Percentiles rank a stretch among this genome's conserved stretches.
These are phyloP conservation scores for Cosmia pyralina DNA, from an alignment of 2,888 invertebrate genomes.

Conservation along the genomic window DNA sequence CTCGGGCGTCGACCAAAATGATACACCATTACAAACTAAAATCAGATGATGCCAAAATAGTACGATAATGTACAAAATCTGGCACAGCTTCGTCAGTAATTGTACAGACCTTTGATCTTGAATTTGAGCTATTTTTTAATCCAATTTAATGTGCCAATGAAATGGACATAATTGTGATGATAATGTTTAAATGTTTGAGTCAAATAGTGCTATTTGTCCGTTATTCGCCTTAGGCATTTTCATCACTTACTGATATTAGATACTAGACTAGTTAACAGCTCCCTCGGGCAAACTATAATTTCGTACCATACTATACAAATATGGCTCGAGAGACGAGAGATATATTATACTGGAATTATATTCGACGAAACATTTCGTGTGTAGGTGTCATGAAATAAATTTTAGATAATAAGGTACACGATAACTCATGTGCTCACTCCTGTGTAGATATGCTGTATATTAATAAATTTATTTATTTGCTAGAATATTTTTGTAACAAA, in stretches of 20 bases:
- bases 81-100: constrained; percentile 72
- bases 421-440: too few species aligned
- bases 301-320: constrained; percentile 47
- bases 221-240: constrained; percentile 53
- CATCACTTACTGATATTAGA: constrained; percentile 53
- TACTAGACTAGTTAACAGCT: constrained; percentile 35
- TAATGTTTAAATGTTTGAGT: constrained; percentile 37
- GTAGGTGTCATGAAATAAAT: constrained; percentile 48
- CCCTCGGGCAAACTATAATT: constrained; percentile 48
- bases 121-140: constrained; percentile 63
- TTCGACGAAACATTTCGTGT: not conserved
- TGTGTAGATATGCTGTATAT: too few species aligned
- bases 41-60: constrained; percentile 76
- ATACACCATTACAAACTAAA: constrained; percentile 80
- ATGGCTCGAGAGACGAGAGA: constrained; percentile 22
- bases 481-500: too few species aligned
- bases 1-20: constrained; percentile 76
- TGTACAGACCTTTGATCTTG: constrained; percentile 78
- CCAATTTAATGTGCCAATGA: constrained; percentile 55
- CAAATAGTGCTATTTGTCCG: constrained; percentile 36
- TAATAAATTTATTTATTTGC: too few species aligned
- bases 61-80: constrained; percentile 70
- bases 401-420: not conserved
- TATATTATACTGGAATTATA: constrained; percentile 28
- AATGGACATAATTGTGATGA: constrained; percentile 52